Conservation (phyloP, 2,888 invertebrate genomes). For the Lithophane ornitopus region DNA sequence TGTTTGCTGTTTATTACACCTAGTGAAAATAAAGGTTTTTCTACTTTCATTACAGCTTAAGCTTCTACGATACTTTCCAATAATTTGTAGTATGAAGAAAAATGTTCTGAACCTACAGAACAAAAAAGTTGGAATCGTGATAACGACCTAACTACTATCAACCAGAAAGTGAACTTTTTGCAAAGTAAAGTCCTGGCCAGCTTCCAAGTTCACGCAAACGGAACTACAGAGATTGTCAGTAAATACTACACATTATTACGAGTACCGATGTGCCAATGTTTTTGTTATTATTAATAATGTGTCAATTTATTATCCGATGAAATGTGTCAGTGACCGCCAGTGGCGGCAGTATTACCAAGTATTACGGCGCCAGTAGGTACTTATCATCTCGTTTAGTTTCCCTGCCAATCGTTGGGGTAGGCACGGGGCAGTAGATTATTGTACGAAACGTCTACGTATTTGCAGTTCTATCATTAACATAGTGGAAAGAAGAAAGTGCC, state of each 20-base stretch:
- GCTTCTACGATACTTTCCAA: background rate
- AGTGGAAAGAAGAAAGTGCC: background rate
- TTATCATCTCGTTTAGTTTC: background rate
- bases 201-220: constrained; percentile 3
- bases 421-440: background rate
- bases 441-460: background rate
- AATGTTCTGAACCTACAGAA: background rate
- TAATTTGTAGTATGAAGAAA: background rate
- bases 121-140: background rate
- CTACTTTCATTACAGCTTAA: background rate
- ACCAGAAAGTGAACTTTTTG: background rate
- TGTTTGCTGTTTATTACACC: background rate
- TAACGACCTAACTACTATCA: background rate
- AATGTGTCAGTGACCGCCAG: background rate
- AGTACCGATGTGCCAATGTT: background rate
- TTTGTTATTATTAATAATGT: background rate
- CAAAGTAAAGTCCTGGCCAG: background rate
- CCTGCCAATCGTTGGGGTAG: background rate
- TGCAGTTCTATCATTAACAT: background rate
- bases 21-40: background rate
- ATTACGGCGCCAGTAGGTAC: background rate
- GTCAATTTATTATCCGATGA: background rate
- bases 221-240: background rate
- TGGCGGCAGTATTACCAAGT: background rate
- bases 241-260: background rate